These are phyloP conservation scores for Cassiopea andromeda DNA, from an alignment of 30 jellyfish, hydroid and myxozoan species.

Conservation along the genomic window DNA sequence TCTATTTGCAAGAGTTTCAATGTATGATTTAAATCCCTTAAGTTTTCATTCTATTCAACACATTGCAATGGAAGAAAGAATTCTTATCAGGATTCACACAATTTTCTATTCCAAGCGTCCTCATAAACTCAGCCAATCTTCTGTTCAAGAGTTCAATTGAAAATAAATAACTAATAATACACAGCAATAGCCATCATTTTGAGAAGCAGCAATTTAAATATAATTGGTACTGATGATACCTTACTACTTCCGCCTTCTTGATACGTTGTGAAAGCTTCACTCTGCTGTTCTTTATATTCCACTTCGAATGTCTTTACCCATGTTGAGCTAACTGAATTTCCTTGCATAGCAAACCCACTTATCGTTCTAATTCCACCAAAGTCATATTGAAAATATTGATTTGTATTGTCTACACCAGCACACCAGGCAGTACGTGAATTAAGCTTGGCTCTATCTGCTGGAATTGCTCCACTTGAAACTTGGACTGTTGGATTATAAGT, in stretches of 20 bases:
- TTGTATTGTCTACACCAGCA: constrained; percentile 14
- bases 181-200: no score
- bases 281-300: constrained; percentile 3
- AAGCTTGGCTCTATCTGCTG: constrained; percentile 24
- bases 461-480: constrained; percentile 48
- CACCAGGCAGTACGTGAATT: constrained; percentile 50
- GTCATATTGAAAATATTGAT: constrained; percentile 39
- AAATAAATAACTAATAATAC: no score
- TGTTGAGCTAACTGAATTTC: constrained; percentile 25
- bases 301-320: constrained; percentile 64
- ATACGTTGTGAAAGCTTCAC: constrained; percentile 43
- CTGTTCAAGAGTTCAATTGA: no score
- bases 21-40: background rate
- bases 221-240: background rate
- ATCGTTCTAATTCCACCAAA: constrained; percentile 33
- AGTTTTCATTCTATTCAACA: background rate
- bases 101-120: no score
- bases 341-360: constrained; percentile 76
- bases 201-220: no score
- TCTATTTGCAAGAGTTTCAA: no score
- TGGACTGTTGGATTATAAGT: constrained; percentile 43
- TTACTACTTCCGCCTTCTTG: constrained; percentile 39
- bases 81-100: background rate
- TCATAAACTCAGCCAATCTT: no score
- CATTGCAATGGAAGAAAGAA: no score